phyloP scores from a whole-genome alignment of 2,888 invertebrate genomes.

The Dynastes maya region DNA sequence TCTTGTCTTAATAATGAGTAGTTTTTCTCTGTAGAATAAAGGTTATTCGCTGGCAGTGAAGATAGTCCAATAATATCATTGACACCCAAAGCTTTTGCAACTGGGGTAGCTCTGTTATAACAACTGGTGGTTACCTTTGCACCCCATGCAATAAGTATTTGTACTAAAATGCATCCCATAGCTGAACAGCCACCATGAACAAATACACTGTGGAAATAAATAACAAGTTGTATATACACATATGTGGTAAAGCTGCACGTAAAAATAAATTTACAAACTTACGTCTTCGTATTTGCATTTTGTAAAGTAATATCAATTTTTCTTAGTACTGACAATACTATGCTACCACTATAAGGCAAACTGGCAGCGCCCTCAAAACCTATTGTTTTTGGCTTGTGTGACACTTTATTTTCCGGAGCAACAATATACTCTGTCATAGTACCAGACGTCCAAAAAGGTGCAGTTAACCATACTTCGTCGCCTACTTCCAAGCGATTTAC shows the following conservation, averaged over 20 bases:
- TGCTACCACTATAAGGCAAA: constrained; percentile 75
- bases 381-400: constrained; percentile 73
- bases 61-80: constrained; percentile 70
- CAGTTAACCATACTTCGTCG: constrained; percentile 76
- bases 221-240: constrained; percentile 5
- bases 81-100: constrained; percentile 74
- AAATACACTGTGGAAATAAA: constrained; percentile 69
- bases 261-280: constrained; percentile 10
- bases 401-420: constrained; percentile 72
- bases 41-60: constrained; percentile 56
- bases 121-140: constrained; percentile 74
- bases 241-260: constrained; percentile 36
- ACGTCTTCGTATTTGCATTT: constrained; percentile 73
- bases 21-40: constrained; percentile 54
- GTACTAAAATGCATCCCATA: constrained; percentile 75
- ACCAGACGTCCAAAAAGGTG: constrained; percentile 75
- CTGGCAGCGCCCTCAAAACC: constrained; percentile 76
- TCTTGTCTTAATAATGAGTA: constrained; percentile 60
- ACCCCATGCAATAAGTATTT: constrained; percentile 74
- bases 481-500: constrained; percentile 76
- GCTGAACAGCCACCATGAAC: constrained; percentile 75
- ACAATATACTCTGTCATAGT: constrained; percentile 74
- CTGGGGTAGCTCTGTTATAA: constrained; percentile 71
- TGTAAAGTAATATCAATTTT: constrained; percentile 70
- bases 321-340: constrained; percentile 73